Base-by-base conservation (phyloP, 1,140 invertebrate species). In the Wasmannia auropunctata region DNA sequence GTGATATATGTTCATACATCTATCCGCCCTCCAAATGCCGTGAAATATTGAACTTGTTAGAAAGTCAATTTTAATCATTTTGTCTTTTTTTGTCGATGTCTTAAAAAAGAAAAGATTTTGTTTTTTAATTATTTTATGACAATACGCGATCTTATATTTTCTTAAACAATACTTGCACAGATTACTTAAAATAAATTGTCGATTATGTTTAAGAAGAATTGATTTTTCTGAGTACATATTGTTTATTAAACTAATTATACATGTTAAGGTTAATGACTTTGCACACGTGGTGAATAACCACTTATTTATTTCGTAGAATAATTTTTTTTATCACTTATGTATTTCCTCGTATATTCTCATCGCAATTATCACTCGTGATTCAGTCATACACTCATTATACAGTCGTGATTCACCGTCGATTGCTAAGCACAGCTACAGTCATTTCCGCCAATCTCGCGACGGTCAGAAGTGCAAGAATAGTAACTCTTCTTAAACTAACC, bases 331-430 rank as follows among this genome's bases (percentile, higher is more conserved):
- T 67, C 28, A 3, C 0, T 56, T 28, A 28, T 14, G 19, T 7
- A 72, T 72, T 72, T 43, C 37, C 60, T 81, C 19, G 11, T 46
- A 72, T 34, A 40, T 65, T 56, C 37, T 81, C 49, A 56, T 28
- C 25, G 25, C 19, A 62, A 76, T 86, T 40, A 76, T 80, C 69
- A 49, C 70, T 88, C 25, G 40, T 75, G 87, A 87, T 77, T 84
- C 79, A 75, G 43, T 63, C 25, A 46, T n/a, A n/a, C n/a, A n/a
- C n/a, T n/a, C n/a, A n/a, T n/a, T n/a, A n/a, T n/a, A 46, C 51
- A 34, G 31, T n/a, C 40, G 63, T 88, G 87, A 88, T 72, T 88
- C 86, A 88, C 28, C 69, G 69, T 40, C 16, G 60, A 79, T 60
- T 63, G 49, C 25, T 34, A 58, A 81, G 34, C 25, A 65, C n/a